Base-by-base conservation (phyloP, 2,888 invertebrate species). In the Allacma fusca region DNA sequence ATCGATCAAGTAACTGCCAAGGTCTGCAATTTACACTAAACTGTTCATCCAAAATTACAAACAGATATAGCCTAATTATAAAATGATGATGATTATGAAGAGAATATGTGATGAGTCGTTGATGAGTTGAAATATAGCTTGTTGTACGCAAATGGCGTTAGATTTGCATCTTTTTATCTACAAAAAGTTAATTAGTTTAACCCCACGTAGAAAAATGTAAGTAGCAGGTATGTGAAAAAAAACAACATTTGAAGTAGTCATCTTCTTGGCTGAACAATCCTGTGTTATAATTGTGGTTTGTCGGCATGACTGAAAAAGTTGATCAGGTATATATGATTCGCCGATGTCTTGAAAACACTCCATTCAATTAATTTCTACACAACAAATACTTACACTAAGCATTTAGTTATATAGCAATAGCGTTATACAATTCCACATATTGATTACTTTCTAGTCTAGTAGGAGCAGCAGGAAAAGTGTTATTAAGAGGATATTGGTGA, bases 151-250 rank as follows among this genome's bases (percentile, higher is more conserved):
- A 50, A 50, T 50, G 50, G 50, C 19, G 19, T 50, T 50, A 50
- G 19, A 50, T n/a, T 50, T 50, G 7, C 50, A 50, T 50, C n/a
- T 12, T 13, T n/a, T 50, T n/a, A 50, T 50, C 50, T 50, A 5
- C n/a, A 34, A 34, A 16, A 19, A 13, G 50, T 50, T 50, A 50
- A 50, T 50, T 50, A 50, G 50, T 50, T 50, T 50, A 50, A 50
- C 50, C 50, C 50, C 50, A 9, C 16, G n/a, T 50, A 50, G 9
- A 9, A 34, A 34, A 4, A 7, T 34, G 34, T 4, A 34, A 9
- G 34, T 4, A 34, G 34, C 34, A 34, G 34, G 4, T 34, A 9
- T 34, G 34, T 34, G 34, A 9, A 34, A 34, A 34, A 34, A 4
- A 34, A 7, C 34, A 4, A 34, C 34, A 7, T 34, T 7, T 34